phyloP scores from a whole-genome alignment of 1,140 invertebrate species.

The Heterodera carotae region DNA sequence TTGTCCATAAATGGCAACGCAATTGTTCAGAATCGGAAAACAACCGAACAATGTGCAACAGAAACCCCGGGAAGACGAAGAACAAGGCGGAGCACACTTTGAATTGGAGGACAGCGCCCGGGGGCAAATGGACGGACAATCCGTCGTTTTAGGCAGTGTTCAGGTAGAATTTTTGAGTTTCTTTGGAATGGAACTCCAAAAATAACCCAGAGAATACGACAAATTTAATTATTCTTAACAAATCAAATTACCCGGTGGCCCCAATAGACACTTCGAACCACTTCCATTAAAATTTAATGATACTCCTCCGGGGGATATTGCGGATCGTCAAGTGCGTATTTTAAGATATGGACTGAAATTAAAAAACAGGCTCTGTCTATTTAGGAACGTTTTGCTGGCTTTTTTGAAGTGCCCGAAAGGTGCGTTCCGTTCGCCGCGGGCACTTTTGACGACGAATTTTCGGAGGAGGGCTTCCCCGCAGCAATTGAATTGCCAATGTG shows the following conservation, averaged over 20 bases:
- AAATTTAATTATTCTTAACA: too few relatives aligned
- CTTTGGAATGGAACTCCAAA: too few relatives aligned
- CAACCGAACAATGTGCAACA: background rate
- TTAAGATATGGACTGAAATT: background rate
- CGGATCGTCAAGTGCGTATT: background rate
- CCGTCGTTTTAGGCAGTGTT: background rate
- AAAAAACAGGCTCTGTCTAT: background rate
- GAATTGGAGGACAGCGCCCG: background rate
- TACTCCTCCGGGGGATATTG: too few relatives aligned
- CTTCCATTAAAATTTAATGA: too few relatives aligned
- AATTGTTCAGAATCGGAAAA: background rate
- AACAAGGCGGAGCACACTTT: constrained; percentile 17
- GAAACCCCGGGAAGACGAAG: background rate
- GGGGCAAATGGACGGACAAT: background rate
- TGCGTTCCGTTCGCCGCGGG: constrained; percentile 27
- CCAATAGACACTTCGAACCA: too few relatives aligned
- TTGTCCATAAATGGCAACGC: background rate
- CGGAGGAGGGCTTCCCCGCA: constrained; percentile 18
- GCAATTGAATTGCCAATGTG: background rate
- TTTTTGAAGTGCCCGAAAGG: constrained; percentile 33
- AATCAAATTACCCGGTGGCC: too few relatives aligned
- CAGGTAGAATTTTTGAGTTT: background rate
- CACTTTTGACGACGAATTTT: background rate
- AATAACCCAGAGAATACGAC: too few relatives aligned
- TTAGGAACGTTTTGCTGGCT: constrained; percentile 33